Base-by-base conservation (phyloP, 2,888 invertebrate species). In the Vesta saturnalis region DNA sequence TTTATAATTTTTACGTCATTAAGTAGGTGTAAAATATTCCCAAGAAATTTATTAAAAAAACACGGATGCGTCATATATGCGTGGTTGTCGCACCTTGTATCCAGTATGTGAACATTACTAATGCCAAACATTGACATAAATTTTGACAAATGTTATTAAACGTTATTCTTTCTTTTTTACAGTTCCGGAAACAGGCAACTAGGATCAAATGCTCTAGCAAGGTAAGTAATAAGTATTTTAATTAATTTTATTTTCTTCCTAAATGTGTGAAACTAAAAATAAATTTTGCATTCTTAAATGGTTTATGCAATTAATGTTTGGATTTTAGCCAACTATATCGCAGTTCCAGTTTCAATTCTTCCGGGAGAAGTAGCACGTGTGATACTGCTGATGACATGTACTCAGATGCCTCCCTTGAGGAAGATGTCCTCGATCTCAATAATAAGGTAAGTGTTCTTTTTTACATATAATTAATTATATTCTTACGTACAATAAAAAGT, bases 341-440 rank as follows among this genome's bases (percentile, higher is more conserved):
- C 83, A 95, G 95, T 83, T 94, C 95, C 82, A 95, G 95, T 85
- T 95, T 95, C 86, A 95, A 95, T 87, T 95, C 95, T 78, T 94
- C 94, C 69, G 95, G 95, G 75, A 91, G 95, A 83, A 95, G 95
- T 82, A 95, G 95, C 77, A 94, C 92, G 81, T 95, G 95, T 85
- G 95, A 95, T 85, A 93, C 93, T 80, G 94, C 93, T 65, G 96
- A 96, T 89, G 96, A 96, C 86, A 94, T 96, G 91, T 95, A 94
- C 87, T 95, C 95, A 75, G 96, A 97, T 87, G 94, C 94, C 64
- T 94, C 95, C 76, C 86, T 96, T 76, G 94, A 94, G 83, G 96
- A 97, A 83, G 96, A 96, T 85, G 83, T 97, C 67, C 92, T 95
- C 85, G 96, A 96, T 85, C 91, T 97, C 81, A 96, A 94, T 85